Conservation (phyloP, 2,797 vertebrate species). For the Poeciliopsis paucimaculata region DNA sequence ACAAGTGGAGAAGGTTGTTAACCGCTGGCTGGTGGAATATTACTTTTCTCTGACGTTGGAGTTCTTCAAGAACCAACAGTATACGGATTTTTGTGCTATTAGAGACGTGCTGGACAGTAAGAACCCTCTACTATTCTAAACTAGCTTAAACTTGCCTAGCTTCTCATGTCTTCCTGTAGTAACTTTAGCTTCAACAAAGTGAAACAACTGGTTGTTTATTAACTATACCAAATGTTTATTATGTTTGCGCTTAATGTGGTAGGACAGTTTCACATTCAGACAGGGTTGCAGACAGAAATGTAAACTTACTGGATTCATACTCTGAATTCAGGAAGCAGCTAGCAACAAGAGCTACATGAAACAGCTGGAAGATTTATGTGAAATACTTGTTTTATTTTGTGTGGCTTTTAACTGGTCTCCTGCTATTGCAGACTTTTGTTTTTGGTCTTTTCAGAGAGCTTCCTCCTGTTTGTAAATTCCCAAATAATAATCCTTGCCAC, state of each 20-base stretch:
- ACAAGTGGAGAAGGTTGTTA: constrained; percentile 56
- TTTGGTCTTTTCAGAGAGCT: not conserved
- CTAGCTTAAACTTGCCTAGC: not conserved
- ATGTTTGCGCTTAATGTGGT: not conserved
- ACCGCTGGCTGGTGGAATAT: constrained; percentile 77
- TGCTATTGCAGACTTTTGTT: not conserved
- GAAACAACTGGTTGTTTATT: not conserved
- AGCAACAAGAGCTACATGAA: not conserved
- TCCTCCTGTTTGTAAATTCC: not conserved
- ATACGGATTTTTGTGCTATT: constrained; percentile 57
- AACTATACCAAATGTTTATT: not conserved
- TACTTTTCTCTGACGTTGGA: constrained; percentile 61
- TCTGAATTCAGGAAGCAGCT: not conserved
- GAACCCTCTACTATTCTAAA: not conserved
- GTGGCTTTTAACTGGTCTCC: not conserved
- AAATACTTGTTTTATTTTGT: not conserved
- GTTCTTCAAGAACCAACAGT: constrained; percentile 58
- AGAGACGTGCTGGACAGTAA: constrained; percentile 69
- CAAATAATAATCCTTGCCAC: not conserved
- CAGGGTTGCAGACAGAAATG: not conserved
- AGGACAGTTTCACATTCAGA: not conserved
- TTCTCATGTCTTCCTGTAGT: not conserved
- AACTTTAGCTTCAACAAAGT: not conserved
- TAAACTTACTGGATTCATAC: not conserved
- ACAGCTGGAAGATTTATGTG: not conserved